phyloP scores from a whole-genome alignment of 2,113 vertebrate species.

The Natator depressus region DNA sequence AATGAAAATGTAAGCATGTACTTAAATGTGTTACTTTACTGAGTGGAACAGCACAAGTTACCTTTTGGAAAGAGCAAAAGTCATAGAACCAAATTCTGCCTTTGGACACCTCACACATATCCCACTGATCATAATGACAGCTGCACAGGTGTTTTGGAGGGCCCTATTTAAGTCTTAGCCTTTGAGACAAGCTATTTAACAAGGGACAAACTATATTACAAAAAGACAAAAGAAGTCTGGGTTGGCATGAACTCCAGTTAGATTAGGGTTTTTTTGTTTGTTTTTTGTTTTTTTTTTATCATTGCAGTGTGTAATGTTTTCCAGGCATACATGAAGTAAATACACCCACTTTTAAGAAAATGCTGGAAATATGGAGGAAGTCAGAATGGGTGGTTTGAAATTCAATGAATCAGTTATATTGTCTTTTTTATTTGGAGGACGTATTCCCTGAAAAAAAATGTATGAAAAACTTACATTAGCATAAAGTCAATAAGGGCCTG shows the following conservation, averaged over 20 bases:
- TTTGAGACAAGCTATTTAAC: neutral
- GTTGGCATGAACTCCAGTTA: neutral
- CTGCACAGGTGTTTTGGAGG: accelerated
- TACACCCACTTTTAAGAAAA: neutral
- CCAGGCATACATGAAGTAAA: accelerated
- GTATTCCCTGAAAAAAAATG: neutral
- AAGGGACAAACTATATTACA: neutral
- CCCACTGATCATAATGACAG: neutral
- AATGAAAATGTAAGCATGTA: neutral
- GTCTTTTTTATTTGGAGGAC: neutral
- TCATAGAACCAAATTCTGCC: neutral
- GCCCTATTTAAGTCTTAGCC: neutral
- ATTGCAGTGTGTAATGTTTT: neutral
- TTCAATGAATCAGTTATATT: neutral
- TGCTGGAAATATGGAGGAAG: accelerated
- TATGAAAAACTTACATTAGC: neutral
- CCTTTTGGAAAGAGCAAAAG: neutral
- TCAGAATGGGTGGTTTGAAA: neutral
- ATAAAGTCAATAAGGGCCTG: neutral
- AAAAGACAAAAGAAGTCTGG: neutral
- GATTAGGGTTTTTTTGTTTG: neutral
- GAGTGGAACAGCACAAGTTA: neutral
- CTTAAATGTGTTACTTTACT: neutral
- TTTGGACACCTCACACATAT: accelerated
- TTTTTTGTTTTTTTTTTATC: neutral